Evolutionary conservation across 2,888 invertebrate genomes (phyloP), one percentile per base, ranked within the genome.

Genomic region (Acanthoscelides obtectus): DNA sequence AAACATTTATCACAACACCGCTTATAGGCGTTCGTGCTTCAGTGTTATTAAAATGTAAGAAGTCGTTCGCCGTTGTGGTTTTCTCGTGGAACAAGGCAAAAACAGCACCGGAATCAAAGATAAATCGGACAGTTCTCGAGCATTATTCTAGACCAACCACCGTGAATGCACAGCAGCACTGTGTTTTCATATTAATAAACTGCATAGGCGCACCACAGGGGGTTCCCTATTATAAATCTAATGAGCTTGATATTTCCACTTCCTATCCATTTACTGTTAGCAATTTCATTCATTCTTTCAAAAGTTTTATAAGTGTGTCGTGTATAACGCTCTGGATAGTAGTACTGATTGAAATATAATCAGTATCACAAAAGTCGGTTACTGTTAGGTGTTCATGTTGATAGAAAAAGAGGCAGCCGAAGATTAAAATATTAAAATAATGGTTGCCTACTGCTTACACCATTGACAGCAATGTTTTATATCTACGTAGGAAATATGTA

Each of bases 71-170:
- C 3, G 45, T 45, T 45, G 45, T 45, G 45, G 17, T 6, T 45
- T 45, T 45, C 45, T 45, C 45, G 45, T 12, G 17, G 45, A 45
- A 45, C 45, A 45, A 45, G 45, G 17, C 45, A 45, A 45, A 45
- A 45, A 45, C 45, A 17, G 12, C 45, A 45, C 17, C 45, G 1
- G 45, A 45, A 45, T 45, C 45, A 45, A 45, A 45, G 45, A 45
- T 45, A 12, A 17, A 45, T 45, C 45, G 45, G 45, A 45, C 45
- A 45, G 45, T 6, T 45, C 45, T 45, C 45, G 45, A 21, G 67
- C 67, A 67, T 67, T 67, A 67, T 67, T 20, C 67, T 20, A 22
- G 67, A 22, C 22, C 67, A 67, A 22, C 22, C 67, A 67, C 67
- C 67, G 67, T 67, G 67, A 67, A 67, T 21, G 67, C n/a, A 3